Evolutionary conservation across 2,113 vertebrate species (phyloP).

Genomic region (Spea bombifrons): DNA sequence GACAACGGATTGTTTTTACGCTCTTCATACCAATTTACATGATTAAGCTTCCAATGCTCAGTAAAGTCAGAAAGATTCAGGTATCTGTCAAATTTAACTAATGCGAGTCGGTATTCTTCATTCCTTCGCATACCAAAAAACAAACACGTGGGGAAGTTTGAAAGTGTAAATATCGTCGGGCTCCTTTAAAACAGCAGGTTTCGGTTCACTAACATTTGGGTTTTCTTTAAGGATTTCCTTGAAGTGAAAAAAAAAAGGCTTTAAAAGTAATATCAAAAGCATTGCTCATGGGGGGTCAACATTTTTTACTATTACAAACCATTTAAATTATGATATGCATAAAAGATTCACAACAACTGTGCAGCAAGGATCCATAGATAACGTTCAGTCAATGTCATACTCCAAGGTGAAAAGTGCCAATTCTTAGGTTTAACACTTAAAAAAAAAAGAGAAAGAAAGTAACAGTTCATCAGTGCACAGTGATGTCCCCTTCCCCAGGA

Average conservation of each 20-base stretch:
- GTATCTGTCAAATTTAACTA: too few species aligned
- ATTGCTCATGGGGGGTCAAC: constrained; percentile 56
- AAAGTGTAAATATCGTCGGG: too few species aligned
- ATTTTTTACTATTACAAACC: constrained; percentile 55
- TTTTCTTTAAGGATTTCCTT: constrained; percentile 12
- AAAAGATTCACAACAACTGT: constrained; percentile 56
- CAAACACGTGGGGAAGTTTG: too few species aligned
- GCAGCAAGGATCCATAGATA: constrained; percentile 57
- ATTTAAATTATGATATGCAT: constrained; percentile 51
- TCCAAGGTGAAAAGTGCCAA: constrained; percentile 71
- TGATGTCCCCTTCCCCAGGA: too few species aligned
- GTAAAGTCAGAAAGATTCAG: too few species aligned
- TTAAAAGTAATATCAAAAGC: constrained; percentile 51
- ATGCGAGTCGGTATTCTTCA: too few species aligned
- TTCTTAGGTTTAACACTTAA: constrained; percentile 41
- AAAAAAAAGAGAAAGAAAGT: constrained; percentile 11
- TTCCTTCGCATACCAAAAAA: too few species aligned
- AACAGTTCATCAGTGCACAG: too few species aligned
- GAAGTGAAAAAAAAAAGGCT: neutral
- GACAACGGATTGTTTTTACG: too few species aligned
- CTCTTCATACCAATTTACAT: too few species aligned
- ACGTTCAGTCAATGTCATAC: constrained; percentile 53
- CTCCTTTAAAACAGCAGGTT: too few species aligned
- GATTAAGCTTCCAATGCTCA: too few species aligned
- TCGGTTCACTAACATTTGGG: neutral